Evolutionary conservation across 2,888 invertebrate species (phyloP), one percentile per base, ranked within the genome.

Genomic region (Plebejus anna): DNA sequence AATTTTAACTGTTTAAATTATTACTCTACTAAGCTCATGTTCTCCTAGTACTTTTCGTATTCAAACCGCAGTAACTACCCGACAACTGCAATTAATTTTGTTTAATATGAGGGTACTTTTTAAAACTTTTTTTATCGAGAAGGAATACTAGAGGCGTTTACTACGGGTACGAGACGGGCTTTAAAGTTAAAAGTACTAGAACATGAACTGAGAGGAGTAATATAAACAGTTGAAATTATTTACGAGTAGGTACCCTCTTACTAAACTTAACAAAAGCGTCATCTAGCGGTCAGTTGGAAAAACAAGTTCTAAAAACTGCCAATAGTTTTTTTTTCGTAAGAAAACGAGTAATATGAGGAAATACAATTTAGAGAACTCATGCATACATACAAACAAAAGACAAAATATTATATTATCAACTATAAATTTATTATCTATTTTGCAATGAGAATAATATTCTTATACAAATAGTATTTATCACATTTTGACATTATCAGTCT

Each of bases 391-490:
- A 38, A 70, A 70, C 9, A 42, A 71, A 3, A 42, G 11, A 9
- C 73, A 32, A 55, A 13, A 22, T 22, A 22, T 22, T 51, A 38
- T 7, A 22, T 32, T 22, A 47, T 51, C 13, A 72, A 72, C 73
- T 73, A 73, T 55, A 73, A 51, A 73, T 71, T 71, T 71, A 73
- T 73, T 73, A 73, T 51, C 32, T 55, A 55, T 72, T 47, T 47
- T 72, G 55, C 11, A 55, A 36, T 28, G n/a, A 32, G 55, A 13
- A 51, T 57, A 73, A 71, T 55, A 76, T 55, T 61, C 76, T 76
- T 77, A 77, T 76, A 78, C 76, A 78, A 76, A 75, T 75, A 76
- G 75, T 76, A 70, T 66, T 76, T 76, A 78, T 75, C 75, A 76
- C 76, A 11, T 76, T 66, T 71, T 72, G 47, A 76, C 71, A 75